phyloP scores from a whole-genome alignment of 2,797 vertebrate genomes.

The Rhinogobio ventralis region DNA sequence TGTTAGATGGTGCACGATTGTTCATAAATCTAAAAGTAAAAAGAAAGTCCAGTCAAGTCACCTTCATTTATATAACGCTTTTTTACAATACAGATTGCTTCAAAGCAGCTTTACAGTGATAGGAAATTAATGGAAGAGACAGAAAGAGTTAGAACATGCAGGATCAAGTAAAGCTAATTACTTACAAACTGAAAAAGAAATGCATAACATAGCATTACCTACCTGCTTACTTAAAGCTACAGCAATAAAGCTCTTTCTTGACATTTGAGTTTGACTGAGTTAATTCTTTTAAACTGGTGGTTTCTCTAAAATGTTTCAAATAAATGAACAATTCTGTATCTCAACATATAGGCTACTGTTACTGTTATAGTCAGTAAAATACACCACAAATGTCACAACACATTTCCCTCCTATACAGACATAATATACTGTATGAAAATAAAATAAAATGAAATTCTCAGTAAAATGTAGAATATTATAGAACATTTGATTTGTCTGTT shows the following conservation, averaged over 20 bases:
- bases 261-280: neutral
- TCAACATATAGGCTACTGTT: neutral
- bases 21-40: conserved; percentile 88
- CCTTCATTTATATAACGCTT: no score
- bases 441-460: neutral
- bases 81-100: no score
- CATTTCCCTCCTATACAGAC: neutral
- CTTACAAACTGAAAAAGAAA: neutral
- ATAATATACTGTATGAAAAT: neutral
- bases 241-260: neutral
- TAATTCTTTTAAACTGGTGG: neutral
- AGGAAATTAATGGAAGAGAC: no score
- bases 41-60: neutral
- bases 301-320: neutral
- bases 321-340: neutral
- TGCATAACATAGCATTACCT: neutral
- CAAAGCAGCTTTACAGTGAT: no score
- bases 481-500: neutral
- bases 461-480: neutral
- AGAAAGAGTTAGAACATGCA: neutral
- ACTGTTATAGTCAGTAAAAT: neutral
- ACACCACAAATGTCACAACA: neutral
- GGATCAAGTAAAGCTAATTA: neutral
- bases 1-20: conserved; percentile 86
- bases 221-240: neutral